These are phyloP conservation scores for Bombus sibiricus DNA, from an alignment of 1,140 invertebrate genomes.

Conservation along the genomic window DNA sequence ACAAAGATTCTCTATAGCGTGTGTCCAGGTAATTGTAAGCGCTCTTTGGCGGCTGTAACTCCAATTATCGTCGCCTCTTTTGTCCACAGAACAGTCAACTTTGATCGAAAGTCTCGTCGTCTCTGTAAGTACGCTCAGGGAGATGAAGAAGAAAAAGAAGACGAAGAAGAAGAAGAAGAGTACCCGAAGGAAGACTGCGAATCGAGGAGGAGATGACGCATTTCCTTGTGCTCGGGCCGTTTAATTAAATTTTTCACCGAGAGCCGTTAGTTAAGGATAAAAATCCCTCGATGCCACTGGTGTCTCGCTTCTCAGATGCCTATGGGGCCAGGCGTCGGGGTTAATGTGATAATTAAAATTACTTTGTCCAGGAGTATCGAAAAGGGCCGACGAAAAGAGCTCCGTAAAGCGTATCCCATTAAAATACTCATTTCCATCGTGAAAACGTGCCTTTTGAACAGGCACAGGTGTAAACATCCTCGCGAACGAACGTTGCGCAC, in stretches of 20 bases:
- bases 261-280: slow-evolving; percentile 63
- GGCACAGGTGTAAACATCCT: slow-evolving; percentile 28
- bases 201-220: slow-evolving; percentile 46
- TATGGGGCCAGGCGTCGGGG: not conserved
- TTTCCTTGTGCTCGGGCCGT: slow-evolving; percentile 45
- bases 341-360: slow-evolving; percentile 70
- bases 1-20: not conserved
- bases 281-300: slow-evolving; percentile 46
- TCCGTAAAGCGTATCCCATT: slow-evolving; percentile 48
- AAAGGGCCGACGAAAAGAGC: slow-evolving; percentile 1
- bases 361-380: slow-evolving; percentile 54
- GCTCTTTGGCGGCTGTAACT: slow-evolving; percentile 54
- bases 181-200: not conserved
- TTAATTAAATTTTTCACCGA: slow-evolving; percentile 71
- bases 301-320: slow-evolving; percentile 26
- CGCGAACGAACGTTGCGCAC: not conserved
- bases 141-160: not conserved
- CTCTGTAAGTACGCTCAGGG: not conserved
- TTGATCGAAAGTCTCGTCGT: slow-evolving; percentile 48
- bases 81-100: slow-evolving; percentile 58
- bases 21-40: slow-evolving; percentile 59
- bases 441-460: slow-evolving; percentile 20
- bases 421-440: slow-evolving; percentile 50
- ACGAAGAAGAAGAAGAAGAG: not conserved
- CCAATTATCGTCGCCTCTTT: slow-evolving; percentile 65